Evolutionary conservation across 2,113 vertebrate species (phyloP), one percentile per base, ranked within the genome.

Genomic region (Accipiter cooperii): DNA sequence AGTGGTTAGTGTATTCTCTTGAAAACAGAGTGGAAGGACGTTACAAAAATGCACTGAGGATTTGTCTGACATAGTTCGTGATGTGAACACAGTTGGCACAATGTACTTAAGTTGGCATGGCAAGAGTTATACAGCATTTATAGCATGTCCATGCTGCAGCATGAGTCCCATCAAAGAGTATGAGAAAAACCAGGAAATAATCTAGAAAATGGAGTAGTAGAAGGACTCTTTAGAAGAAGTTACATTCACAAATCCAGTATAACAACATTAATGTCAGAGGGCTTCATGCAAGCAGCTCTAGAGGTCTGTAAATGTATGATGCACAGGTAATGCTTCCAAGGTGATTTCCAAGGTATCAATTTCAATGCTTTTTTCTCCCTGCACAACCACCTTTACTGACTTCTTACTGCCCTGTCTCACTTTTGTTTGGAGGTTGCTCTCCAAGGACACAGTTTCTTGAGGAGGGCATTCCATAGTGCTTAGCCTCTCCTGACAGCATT

Each of bases 251-350:
- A 75, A n/a, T 33, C 6, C 49, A n/a, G 25, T 33, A 63, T 28
- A 47, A 93, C 47, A 73, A 88, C 51, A 90, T 33, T 42, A 60
- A 36, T 24, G 18, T 29, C 55, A 81, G 51, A 89, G 26, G 46
- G 14, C 61, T 65, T 66, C 55, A 24, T 22, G 46, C 55, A 78
- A 71, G 40, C 38, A 69, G 44, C 12, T 63, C 36, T 61, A 87
- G 44, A 46, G 57, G 87, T 66, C 74, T 60, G 57, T 97, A 66
- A 97, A 93, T 78, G 93, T 97, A 34, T 26, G n/a, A 40, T 87
- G 93, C 26, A 93, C 92, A 36, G 97, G 98, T 52, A 95, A 63
- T 65, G 96, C 96, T 96, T 98, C 98, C 57, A 98, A 94, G 54
- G 91, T 96, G 42, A 97, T 96, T 82, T 98, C 93, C 79, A 98